Evolutionary conservation across 2,797 vertebrate genomes (phyloP).

Genomic region (Halcyon leucocephala): DNA sequence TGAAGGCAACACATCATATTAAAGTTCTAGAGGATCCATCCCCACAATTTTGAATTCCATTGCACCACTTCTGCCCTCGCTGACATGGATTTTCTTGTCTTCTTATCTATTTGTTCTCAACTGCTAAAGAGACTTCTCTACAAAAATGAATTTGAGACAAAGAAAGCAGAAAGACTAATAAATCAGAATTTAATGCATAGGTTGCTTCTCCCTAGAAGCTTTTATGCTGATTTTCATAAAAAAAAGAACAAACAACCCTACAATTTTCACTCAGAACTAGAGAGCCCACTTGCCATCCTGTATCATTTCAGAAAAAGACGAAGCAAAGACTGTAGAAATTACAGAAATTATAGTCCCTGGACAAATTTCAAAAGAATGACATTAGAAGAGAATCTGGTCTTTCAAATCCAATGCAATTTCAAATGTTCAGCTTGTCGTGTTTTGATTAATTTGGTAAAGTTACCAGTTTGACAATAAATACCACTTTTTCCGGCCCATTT

Average conservation of each 20-base stretch:
- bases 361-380: neutral
- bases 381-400: neutral
- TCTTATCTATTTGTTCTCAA: neutral
- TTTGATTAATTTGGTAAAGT: neutral
- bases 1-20: neutral
- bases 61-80: neutral
- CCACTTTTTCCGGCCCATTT: neutral
- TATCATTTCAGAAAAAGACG: conserved; percentile 7
- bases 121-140: neutral
- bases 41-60: neutral
- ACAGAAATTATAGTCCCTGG: neutral
- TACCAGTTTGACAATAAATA: neutral
- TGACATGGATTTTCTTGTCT: neutral
- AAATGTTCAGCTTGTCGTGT: neutral
- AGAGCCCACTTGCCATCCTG: neutral
- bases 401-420: neutral
- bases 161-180: neutral
- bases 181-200: neutral
- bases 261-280: neutral
- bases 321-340: neutral
- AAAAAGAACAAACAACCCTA: neutral
- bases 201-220: neutral
- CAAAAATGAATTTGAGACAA: neutral
- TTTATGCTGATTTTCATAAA: neutral
- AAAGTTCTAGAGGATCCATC: neutral